Percentiles rank a stretch among this genome's conserved stretches.
These are phyloP conservation scores for Hirtodrosophila confusa DNA, from an alignment of 2,888 invertebrate species.

Conservation along the genomic window DNA sequence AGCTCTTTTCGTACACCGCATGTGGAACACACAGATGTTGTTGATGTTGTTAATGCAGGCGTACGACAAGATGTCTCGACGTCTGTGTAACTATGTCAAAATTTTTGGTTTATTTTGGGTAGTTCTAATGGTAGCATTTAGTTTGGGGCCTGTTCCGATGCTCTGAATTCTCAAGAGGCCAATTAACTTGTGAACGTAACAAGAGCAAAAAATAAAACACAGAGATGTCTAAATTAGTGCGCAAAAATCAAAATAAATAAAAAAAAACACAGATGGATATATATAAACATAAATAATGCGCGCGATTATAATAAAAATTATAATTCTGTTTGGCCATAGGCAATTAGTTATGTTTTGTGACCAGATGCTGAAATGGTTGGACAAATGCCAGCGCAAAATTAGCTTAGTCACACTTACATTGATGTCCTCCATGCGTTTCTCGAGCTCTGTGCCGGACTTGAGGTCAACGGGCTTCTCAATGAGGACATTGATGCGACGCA, in stretches of 20 bases:
- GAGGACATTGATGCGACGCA: conserved; percentile 83
- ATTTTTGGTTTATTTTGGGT: conserved; percentile 61
- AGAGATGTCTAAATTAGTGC: conserved; percentile 34
- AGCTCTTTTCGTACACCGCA: conserved; percentile 4
- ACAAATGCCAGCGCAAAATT: conserved; percentile 13
- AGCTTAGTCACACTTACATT: conserved; percentile 78
- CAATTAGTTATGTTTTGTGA: conserved; percentile 26
- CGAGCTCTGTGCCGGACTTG: conserved; percentile 79
- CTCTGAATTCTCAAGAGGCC: conserved; percentile 71
- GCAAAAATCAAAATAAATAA: conserved; percentile 16
- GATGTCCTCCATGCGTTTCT: conserved; percentile 82
- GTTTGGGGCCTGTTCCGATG: conserved; percentile 35
- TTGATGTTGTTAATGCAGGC: conserved; percentile 33
- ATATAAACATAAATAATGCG: conserved; percentile 39
- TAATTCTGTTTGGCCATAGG: conserved; percentile 19
- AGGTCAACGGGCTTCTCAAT: conserved; percentile 82
- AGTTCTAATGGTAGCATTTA: conserved; percentile 66
- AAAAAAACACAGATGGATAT: not conserved
- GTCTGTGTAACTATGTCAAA: conserved; percentile 71
- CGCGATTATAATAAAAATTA: conserved; percentile 23
- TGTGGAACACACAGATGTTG: conserved; percentile 42
- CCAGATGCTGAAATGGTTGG: conserved; percentile 38
- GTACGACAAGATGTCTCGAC: conserved; percentile 38
- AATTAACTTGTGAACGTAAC: conserved; percentile 66
- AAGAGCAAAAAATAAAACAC: conserved; percentile 23